phyloP scores from a whole-genome alignment of 2,888 invertebrate genomes.

The Drosophila leonis region DNA sequence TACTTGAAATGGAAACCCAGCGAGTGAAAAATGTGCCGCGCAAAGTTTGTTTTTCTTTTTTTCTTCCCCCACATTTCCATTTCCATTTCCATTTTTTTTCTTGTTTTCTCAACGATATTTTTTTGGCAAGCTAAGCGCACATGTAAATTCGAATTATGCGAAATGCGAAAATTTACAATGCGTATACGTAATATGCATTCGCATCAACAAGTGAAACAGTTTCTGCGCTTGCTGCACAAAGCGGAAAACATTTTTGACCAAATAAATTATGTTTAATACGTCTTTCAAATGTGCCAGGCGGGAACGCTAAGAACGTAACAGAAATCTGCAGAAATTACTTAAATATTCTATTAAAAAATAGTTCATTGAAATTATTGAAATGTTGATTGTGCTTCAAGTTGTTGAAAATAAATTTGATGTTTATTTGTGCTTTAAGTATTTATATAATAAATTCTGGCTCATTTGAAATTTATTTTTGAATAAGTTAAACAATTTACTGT shows the following conservation, averaged over 20 bases:
- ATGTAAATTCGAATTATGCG: slow-evolving; percentile 61
- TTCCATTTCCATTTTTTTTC: slow-evolving; percentile 8
- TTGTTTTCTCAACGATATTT: not conserved
- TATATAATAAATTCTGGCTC: too few species aligned
- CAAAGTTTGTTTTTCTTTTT: slow-evolving; percentile 21
- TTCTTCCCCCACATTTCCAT: not conserved
- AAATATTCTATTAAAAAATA: not conserved
- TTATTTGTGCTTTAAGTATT: not conserved
- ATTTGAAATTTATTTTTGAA: not conserved
- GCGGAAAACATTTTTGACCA: slow-evolving; percentile 25
- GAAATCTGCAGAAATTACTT: not conserved
- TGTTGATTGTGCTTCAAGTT: not conserved
- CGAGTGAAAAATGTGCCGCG: slow-evolving; percentile 28
- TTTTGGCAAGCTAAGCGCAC: slow-evolving; percentile 30
- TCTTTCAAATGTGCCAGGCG: not conserved
- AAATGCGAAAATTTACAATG: slow-evolving; percentile 36
- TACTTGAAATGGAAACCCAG: slow-evolving; percentile 42
- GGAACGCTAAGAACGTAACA: not conserved
- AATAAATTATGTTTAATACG: slow-evolving; percentile 19
- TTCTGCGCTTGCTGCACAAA: slow-evolving; percentile 7
- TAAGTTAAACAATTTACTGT: not conserved
- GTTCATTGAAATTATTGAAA: not conserved
- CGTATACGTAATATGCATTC: slow-evolving; percentile 68
- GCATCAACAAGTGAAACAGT: slow-evolving; percentile 60
- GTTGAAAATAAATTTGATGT: not conserved